These are phyloP conservation scores for Drosophila infuscata DNA, from an alignment of 2,888 invertebrate species.

Conservation along the genomic window DNA sequence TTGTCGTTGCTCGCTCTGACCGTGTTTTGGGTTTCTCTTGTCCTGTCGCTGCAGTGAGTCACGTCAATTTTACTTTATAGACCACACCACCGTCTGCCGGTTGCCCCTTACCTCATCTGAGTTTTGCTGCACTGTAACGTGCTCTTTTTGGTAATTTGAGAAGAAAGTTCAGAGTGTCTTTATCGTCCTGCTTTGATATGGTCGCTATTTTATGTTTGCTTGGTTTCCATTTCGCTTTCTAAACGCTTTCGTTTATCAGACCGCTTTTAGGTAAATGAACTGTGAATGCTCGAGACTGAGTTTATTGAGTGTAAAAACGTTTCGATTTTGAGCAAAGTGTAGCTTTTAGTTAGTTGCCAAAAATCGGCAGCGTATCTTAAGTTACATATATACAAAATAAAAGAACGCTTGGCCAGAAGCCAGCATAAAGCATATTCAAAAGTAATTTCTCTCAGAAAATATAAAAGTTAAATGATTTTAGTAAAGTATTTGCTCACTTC, in stretches of 20 bases:
- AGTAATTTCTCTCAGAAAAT: not conserved
- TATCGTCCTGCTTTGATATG: constrained; percentile 46
- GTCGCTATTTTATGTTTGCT: constrained; percentile 44
- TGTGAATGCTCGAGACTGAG: constrained; percentile 9
- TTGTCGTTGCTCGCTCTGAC: constrained; percentile 35
- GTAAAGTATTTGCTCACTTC: not conserved
- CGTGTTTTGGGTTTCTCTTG: constrained; percentile 37
- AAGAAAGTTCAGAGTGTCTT: constrained; percentile 52
- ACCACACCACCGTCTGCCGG: constrained; percentile 9
- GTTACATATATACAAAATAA: not conserved
- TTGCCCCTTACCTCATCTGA: constrained; percentile 31
- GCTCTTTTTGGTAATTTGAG: constrained; percentile 64
- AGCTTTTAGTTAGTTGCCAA: not conserved
- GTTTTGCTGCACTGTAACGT: constrained; percentile 32
- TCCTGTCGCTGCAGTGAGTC: constrained; percentile 60
- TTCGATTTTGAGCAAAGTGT: not conserved
- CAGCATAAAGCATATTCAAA: not conserved
- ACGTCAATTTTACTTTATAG: constrained; percentile 50
- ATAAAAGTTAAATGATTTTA: no score
- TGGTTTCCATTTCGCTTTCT: constrained; percentile 69
- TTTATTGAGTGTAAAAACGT: not conserved
- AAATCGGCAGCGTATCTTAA: not conserved
- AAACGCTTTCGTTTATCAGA: constrained; percentile 62
- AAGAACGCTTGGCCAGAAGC: not conserved
- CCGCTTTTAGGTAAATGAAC: constrained; percentile 45